Evolutionary conservation across 2,113 vertebrate genomes (phyloP).

Genomic region (Corythaeola cristata): DNA sequence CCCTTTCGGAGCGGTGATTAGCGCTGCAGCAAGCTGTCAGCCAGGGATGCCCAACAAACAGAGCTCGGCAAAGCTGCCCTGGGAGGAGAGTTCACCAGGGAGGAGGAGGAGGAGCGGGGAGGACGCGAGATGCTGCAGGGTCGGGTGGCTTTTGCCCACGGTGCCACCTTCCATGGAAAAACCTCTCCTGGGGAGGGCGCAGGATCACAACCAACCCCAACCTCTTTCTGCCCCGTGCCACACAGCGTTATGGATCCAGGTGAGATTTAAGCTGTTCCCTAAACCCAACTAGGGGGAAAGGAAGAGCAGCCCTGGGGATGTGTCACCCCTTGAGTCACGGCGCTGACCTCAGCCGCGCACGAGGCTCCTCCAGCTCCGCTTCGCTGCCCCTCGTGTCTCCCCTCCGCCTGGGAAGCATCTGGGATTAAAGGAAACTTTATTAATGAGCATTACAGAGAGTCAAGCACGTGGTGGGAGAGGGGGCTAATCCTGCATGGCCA

Average conservation of each 20-base stretch:
- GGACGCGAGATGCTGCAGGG: not conserved
- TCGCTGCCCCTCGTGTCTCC: not conserved
- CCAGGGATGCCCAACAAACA: not conserved
- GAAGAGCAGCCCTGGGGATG: not conserved
- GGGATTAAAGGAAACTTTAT: not conserved
- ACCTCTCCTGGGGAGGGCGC: not conserved
- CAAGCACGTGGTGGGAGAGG: not conserved
- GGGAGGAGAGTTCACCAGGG: not conserved
- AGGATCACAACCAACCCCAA: not conserved
- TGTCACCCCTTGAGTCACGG: not conserved
- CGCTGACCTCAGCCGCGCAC: not conserved
- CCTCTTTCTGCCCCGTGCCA: not conserved
- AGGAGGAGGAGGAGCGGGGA: not conserved
- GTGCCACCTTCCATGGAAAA: not conserved
- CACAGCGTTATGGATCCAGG: not conserved
- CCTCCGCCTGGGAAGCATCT: not conserved
- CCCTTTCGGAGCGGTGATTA: not conserved
- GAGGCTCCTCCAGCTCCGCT: not conserved
- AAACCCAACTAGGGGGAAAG: not conserved
- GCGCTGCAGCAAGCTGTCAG: not conserved
- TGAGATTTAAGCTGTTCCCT: not conserved
- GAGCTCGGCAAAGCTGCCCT: not conserved
- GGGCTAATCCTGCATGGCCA: rapidly evolving
- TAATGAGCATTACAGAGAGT: not conserved
- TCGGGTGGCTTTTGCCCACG: not conserved